Percentiles rank a stretch among this genome's conserved stretches.
Evolutionary conservation across 2,888 invertebrate genomes (phyloP).

Genomic region (Sympetrum striolatum): DNA sequence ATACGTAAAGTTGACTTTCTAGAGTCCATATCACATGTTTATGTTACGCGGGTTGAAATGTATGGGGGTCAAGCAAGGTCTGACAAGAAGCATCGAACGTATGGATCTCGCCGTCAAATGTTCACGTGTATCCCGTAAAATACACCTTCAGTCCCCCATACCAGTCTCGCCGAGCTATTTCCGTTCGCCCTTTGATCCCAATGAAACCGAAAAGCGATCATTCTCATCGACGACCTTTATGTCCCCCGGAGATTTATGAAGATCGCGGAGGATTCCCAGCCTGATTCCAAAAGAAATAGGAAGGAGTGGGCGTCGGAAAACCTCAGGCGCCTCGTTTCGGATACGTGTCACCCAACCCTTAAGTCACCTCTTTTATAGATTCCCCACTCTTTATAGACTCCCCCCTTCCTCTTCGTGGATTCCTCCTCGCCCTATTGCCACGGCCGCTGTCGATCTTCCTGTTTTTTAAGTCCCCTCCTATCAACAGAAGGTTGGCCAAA

Average conservation of each 20-base stretch:
- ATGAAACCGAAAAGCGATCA: neutral
- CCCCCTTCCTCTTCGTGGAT: neutral
- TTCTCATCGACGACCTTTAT: neutral
- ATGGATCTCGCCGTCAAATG: no score
- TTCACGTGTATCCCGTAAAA: no score
- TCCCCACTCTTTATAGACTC: neutral
- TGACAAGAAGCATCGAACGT: no score
- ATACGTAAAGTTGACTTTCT: no score
- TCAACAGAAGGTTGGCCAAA: neutral
- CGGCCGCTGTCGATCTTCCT: neutral
- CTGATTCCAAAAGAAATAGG: neutral
- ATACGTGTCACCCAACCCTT: neutral
- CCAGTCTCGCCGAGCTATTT: neutral
- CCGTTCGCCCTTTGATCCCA: neutral
- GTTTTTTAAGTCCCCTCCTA: no score
- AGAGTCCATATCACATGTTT: no score
- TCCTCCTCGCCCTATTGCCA: neutral
- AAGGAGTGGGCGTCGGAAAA: neutral
- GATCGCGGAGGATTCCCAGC: neutral
- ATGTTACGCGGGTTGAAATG: no score
- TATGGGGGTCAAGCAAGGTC: no score
- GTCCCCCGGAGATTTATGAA: neutral
- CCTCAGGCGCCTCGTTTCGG: neutral
- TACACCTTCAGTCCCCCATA: neutral
- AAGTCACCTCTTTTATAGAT: neutral